Evolutionary conservation across 1,140 invertebrate species (phyloP).

Genomic region (Stratiolaelaps scimitus): DNA sequence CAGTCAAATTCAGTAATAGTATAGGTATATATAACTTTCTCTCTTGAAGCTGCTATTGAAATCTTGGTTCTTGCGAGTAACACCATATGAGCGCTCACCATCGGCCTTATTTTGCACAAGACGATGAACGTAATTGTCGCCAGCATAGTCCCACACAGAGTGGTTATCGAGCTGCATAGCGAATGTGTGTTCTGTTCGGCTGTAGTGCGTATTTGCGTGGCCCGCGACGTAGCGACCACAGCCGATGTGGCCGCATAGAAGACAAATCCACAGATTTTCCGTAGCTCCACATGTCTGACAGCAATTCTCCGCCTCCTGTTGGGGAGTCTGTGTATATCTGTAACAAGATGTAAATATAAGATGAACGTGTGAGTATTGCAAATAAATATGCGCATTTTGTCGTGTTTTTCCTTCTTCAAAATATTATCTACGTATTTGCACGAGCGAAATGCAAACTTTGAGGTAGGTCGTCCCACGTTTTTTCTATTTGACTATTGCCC

Average conservation of each 20-base stretch:
- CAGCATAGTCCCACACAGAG: slow-evolving; percentile 94
- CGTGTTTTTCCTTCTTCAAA: no score
- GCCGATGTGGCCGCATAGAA: slow-evolving; percentile 95
- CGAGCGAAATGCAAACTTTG: no score
- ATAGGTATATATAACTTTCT: background rate
- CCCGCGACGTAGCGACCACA: slow-evolving; percentile 70
- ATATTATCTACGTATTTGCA: no score
- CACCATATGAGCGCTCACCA: slow-evolving; percentile 77
- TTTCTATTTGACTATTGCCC: no score
- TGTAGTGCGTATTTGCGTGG: slow-evolving; percentile 71
- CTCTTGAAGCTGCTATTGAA: background rate
- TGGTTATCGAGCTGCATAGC: slow-evolving; percentile 82
- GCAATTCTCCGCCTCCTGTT: slow-evolving; percentile 13
- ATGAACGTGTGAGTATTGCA: no score
- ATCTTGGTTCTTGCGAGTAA: background rate
- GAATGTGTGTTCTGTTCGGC: slow-evolving; percentile 89
- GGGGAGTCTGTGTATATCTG: slow-evolving; percentile 18
- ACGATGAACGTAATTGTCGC: slow-evolving; percentile 94
- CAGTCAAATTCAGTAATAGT: no score
- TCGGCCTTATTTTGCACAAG: slow-evolving; percentile 90
- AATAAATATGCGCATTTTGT: no score
- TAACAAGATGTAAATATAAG: slow-evolving; percentile 26
- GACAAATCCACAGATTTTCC: slow-evolving; percentile 91
- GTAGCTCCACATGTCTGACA: slow-evolving; percentile 29
- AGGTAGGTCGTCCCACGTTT: no score